Conservation (phyloP, 2,113 vertebrate species). For the Neomonachus schauinslandi region DNA sequence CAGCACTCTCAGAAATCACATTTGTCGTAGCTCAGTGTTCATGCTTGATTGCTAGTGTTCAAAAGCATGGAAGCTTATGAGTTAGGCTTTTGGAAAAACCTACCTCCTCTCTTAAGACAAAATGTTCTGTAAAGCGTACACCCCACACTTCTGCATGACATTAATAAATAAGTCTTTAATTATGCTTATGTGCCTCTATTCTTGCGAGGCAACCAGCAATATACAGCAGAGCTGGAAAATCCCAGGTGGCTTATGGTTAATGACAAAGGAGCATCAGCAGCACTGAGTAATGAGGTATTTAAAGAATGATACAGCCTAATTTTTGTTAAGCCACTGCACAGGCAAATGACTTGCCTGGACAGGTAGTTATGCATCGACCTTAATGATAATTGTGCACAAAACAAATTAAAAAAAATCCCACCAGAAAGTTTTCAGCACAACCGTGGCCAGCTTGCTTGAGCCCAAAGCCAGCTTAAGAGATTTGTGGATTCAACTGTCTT, state of each 20-base stretch:
- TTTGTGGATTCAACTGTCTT: neutral
- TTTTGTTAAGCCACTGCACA: conserved; percentile 58
- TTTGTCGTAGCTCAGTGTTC: neutral
- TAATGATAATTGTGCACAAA: conserved; percentile 27
- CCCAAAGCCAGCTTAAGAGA: neutral
- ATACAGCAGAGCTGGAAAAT: conserved; percentile 62
- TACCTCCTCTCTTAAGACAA: conserved; percentile 67
- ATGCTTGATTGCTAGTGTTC: neutral
- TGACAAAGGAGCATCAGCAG: conserved; percentile 15
- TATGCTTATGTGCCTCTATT: neutral
- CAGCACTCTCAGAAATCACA: neutral
- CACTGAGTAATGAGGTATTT: conserved; percentile 47
- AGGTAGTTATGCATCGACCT: neutral
- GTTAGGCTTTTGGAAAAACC: conserved; percentile 37
- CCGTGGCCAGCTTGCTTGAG: neutral
- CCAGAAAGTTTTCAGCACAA: conserved; percentile 28
- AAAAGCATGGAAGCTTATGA: conserved; percentile 24
- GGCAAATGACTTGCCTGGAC: conserved; percentile 48
- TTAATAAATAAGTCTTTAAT: conserved; percentile 58
- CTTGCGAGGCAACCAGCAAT: neutral
- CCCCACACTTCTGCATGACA: neutral
- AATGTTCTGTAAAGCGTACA: conserved; percentile 58
- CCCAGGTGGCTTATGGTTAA: conserved; percentile 52
- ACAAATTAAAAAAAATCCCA: neutral
- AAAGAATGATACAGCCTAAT: conserved; percentile 50